Base-by-base conservation (phyloP, 2,888 invertebrate genomes). In the Sphinx pinastri region DNA sequence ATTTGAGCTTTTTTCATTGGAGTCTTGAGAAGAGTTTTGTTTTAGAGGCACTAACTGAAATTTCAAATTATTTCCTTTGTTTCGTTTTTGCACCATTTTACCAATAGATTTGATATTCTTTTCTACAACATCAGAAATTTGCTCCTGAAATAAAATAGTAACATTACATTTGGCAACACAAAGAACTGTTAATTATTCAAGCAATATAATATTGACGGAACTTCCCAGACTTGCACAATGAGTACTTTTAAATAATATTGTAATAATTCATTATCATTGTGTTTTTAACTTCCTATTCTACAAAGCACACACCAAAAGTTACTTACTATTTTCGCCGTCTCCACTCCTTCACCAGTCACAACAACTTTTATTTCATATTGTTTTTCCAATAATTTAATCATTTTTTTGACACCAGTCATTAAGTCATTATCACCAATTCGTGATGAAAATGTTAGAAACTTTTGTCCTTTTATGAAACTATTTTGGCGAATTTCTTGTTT, bases 361-460 rank as follows among this genome's bases (percentile, higher is more conserved):
- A 95, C 87, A 66, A 96, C 89, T 82, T 93, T 91, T 5, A 97
- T 95, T 91, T 96, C 96, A 88, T 95, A 95, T 11, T 93, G 94
- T 79, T 96, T 97, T n/a, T 89, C 88, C 10, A 96, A 79, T 92
- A 96, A 95, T 87, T 96, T 97, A 0, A 88, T 73, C 76, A 96
- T 95, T 83, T 96, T 96, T 72, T 95, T 96, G 0, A 96, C 85
- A 72, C 95, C 93, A 10, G 95, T 95, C 81, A 94, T 89, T 59
- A 97, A 92, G 88, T 97, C 97, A 87, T 96, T 95, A 59, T 95
- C 94, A 8, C 94, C 94, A 72, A 97, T 97, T 74, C 94, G 95
- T 5, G 95, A 88, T 19, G 95, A 95, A 25, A 97, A 85, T 49
- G 95, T 95, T 11, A 96, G 79, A 0, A 96, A 84, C 83, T 97